Conservation (phyloP, 2,113 vertebrate species). For the Lepus europaeus region DNA sequence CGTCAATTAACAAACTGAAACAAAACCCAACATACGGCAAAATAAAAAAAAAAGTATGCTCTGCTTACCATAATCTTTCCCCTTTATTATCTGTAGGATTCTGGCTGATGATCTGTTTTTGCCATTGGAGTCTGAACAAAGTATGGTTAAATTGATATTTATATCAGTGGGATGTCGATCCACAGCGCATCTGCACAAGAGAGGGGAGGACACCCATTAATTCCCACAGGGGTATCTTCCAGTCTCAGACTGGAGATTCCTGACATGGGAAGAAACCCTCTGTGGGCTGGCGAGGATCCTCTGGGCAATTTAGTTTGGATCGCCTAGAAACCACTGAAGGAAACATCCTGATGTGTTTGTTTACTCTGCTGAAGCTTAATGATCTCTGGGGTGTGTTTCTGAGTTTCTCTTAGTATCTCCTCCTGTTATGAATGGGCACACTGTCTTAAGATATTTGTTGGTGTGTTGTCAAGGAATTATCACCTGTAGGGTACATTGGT, state of each 20-base stretch:
- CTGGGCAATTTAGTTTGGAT: background rate
- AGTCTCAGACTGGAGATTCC: background rate
- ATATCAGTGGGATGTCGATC: constrained; percentile 92
- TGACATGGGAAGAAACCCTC: background rate
- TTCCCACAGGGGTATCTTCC: constrained; percentile 22
- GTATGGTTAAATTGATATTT: constrained; percentile 94
- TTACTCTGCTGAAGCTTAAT: constrained; percentile 9
- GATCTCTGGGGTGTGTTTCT: constrained; percentile 47
- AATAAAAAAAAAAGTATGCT: background rate
- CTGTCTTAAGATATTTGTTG: background rate
- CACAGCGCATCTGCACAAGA: constrained; percentile 93
- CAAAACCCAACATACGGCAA: constrained; percentile 24
- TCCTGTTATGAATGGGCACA: background rate
- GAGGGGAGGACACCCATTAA: constrained; percentile 35
- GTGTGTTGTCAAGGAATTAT: background rate
- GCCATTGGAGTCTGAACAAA: constrained; percentile 96
- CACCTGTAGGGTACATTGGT: background rate
- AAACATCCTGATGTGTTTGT: constrained; percentile 31
- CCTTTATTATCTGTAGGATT: constrained; percentile 96
- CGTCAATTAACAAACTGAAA: constrained; percentile 52
- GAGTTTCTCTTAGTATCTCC: constrained; percentile 44
- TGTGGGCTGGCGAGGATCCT: background rate
- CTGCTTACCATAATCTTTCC: constrained; percentile 97
- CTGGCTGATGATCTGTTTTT: constrained; percentile 95
- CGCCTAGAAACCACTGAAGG: background rate